A percentile compares a stretch with the other conserved stretches of the same genome.
Conservation (phyloP, 2,888 invertebrate species). For the Gymnosoma rotundatum region DNA sequence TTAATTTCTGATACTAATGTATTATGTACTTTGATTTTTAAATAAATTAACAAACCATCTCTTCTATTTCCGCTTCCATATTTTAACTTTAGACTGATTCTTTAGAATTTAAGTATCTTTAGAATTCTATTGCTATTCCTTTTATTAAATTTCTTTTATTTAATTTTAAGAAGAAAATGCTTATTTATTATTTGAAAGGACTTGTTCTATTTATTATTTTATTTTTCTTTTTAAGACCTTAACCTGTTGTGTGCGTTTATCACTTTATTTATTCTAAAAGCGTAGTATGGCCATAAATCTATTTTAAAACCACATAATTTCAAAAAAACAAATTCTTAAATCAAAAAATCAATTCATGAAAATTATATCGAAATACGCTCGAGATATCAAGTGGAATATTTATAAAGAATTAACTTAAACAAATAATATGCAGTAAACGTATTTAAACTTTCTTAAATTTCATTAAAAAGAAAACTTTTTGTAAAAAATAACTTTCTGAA, state of each 20-base stretch:
- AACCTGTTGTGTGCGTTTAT: not conserved
- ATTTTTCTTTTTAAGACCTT: conserved; percentile 2
- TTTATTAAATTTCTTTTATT: conserved; percentile 30
- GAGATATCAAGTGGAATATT: too few species aligned
- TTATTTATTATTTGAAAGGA: conserved; percentile 32
- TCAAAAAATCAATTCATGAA: conserved; percentile 54
- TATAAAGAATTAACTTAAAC: too few species aligned
- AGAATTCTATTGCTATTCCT: conserved; percentile 36
- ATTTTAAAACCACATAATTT: conserved; percentile 65
- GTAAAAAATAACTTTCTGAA: too few species aligned
- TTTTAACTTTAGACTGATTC: not conserved
- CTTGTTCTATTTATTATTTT: not conserved
- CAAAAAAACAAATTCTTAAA: conserved; percentile 54
- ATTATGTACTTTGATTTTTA: too few species aligned
- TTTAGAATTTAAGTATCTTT: not conserved
- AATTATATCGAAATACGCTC: not conserved
- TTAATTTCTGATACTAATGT: too few species aligned
- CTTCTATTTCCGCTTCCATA: conserved; percentile 23
- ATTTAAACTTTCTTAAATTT: too few species aligned
- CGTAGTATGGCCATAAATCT: conserved; percentile 61
- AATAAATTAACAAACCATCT: too few species aligned
- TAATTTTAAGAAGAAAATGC: conserved; percentile 33
- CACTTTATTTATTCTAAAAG: conserved; percentile 50
- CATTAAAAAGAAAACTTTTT: too few species aligned
- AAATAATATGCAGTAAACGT: too few species aligned